phyloP scores from a whole-genome alignment of 2,888 invertebrate species.

The Coleophora deauratella region DNA sequence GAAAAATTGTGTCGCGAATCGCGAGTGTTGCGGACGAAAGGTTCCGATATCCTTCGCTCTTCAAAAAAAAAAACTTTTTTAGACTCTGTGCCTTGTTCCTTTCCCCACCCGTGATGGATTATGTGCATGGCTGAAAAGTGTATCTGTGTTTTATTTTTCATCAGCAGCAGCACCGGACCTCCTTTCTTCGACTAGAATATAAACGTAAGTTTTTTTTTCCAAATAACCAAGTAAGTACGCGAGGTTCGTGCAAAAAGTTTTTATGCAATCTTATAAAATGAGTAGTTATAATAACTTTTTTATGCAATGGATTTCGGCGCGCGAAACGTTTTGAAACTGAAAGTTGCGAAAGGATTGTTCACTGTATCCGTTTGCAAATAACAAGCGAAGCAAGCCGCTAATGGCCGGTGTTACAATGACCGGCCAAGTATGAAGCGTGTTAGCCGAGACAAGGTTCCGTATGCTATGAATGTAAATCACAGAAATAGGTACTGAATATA shows the following conservation, averaged over 20 bases:
- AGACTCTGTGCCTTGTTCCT: constrained; percentile 15
- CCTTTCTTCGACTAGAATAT: constrained; percentile 31
- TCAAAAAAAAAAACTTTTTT: constrained; percentile 12
- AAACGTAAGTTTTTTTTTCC: constrained; percentile 24
- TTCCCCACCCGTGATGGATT: constrained; percentile 45
- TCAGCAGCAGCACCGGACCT: constrained; percentile 51
- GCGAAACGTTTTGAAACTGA: constrained; percentile 32
- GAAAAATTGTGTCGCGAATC: constrained; percentile 71
- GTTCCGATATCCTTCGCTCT: constrained; percentile 7
- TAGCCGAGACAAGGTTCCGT: neutral
- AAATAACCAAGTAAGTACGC: neutral
- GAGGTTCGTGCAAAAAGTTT: neutral
- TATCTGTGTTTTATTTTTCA: constrained; percentile 45
- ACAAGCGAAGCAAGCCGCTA: constrained; percentile 33
- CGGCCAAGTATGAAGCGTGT: neutral
- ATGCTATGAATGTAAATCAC: neutral
- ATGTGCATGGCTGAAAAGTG: constrained; percentile 66
- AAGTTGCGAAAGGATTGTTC: constrained; percentile 26
- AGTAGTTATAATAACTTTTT: constrained; percentile 3
- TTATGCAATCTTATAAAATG: neutral
- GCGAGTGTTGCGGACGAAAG: constrained; percentile 38
- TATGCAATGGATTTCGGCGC: constrained; percentile 27
- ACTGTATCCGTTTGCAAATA: constrained; percentile 11
- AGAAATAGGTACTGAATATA: too few species aligned
- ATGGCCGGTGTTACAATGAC: constrained; percentile 31